These are phyloP conservation scores for Chironomus striatipennis DNA, from an alignment of 1,140 invertebrate genomes.

Conservation along the genomic window DNA sequence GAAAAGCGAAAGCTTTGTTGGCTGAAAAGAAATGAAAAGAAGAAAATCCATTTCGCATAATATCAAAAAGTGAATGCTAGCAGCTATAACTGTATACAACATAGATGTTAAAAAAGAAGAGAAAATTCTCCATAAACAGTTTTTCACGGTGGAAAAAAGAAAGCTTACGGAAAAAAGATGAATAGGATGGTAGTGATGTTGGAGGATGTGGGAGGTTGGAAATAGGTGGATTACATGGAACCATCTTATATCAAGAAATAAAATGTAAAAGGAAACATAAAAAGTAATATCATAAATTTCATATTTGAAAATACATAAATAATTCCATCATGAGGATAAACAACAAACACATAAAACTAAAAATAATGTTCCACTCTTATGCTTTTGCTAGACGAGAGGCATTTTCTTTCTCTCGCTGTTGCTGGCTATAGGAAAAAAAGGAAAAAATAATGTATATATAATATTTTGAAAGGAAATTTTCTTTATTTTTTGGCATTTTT, in stretches of 20 bases:
- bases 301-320: slow-evolving; percentile 23
- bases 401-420: neutral
- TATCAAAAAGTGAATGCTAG: too few relatives aligned
- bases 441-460: too few relatives aligned
- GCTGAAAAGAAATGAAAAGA: neutral
- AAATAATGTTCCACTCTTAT: slow-evolving; percentile 12
- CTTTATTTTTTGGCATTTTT: neutral
- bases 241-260: neutral
- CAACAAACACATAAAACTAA: slow-evolving; percentile 23
- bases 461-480: too few relatives aligned
- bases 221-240: neutral
- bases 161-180: neutral
- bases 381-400: neutral
- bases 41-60: neutral
- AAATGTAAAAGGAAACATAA: slow-evolving; percentile 1
- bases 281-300: slow-evolving; percentile 24
- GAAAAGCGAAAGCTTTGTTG: too few relatives aligned
- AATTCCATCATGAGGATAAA: slow-evolving; percentile 23
- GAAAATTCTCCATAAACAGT: neutral
- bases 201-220: neutral
- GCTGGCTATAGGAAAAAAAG: too few relatives aligned
- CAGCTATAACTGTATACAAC: too few relatives aligned
- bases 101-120: neutral
- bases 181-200: neutral
- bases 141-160: neutral